Evolutionary conservation across 2,797 vertebrate genomes (phyloP), one percentile per base, ranked within the genome.

Genomic region (Bradypodion ventrale): DNA sequence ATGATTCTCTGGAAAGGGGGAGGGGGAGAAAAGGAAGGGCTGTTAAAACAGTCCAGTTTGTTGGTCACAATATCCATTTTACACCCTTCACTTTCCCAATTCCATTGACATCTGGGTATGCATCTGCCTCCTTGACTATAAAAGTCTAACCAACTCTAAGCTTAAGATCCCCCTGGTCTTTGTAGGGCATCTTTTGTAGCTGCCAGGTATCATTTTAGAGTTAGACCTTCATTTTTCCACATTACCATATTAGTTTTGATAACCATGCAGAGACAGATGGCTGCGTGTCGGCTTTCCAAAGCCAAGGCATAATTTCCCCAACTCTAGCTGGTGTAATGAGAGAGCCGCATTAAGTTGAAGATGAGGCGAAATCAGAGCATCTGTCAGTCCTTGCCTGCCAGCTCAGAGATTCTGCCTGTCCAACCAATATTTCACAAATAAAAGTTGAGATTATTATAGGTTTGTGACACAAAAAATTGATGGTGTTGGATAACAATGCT

Each of bases 341-440:
- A 91, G 78, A 96, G 93, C 94, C 85, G 65, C 95, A 94, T 89
- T 85, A 95, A 96, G 95, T 95, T 92, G 95, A 96, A 96, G 95
- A 96, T 93, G 95, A 96, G 95, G 95, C 96, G 95, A 95, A 95
- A 95, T 93, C 88, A 85, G 92, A 97, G 95, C 96, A 97, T 96
- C 96, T 97, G 96, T 96, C 85, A 72, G 91, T 91, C 90, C 90
- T 94, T 0, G 4, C 72, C 89, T 95, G 96, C 96, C 96, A 97
- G 92, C 90, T 94, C 95, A 92, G 90, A 92, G 93, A 94, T 93
- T 88, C 92, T 0, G n/a, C 95, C 92, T n/a, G 93, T 96, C 94
- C 92, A 95, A 96, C 94, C 95, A 95, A 96, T 96, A 96, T 96
- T 96, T 96, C 95, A 93, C 94, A 93, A 94, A 92, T 94, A 87